Conservation (phyloP, 2,888 invertebrate species). For the Cryptus viduatorius region DNA sequence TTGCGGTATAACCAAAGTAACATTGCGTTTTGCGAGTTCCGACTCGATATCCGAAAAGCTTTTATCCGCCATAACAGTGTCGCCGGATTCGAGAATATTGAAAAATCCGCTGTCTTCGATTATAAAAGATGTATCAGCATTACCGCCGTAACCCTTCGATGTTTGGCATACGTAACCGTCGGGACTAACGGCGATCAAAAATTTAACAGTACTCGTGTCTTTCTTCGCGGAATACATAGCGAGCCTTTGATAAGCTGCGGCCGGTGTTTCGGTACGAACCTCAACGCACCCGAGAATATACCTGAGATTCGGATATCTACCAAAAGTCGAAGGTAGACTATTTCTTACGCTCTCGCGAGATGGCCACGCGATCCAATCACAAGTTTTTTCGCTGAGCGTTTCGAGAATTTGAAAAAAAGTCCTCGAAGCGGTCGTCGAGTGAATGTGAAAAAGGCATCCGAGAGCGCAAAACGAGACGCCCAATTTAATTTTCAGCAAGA, state of each 20-base stretch:
- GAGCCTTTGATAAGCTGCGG: slow-evolving; percentile 61
- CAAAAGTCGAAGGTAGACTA: slow-evolving; percentile 57
- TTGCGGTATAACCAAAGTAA: slow-evolving; percentile 20
- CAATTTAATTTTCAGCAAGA: slow-evolving; percentile 65
- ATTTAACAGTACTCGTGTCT: slow-evolving; percentile 66
- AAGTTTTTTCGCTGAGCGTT: slow-evolving; percentile 54
- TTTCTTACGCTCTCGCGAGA: slow-evolving; percentile 61
- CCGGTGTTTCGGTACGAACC: slow-evolving; percentile 57
- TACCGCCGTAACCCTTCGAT: slow-evolving; percentile 71
- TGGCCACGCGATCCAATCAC: slow-evolving; percentile 69
- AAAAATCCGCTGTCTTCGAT: slow-evolving; percentile 72
- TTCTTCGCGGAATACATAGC: slow-evolving; percentile 68
- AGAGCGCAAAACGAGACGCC: slow-evolving; percentile 62
- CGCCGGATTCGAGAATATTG: slow-evolving; percentile 68
- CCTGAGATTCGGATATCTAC: slow-evolving; percentile 56
- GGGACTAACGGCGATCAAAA: slow-evolving; percentile 68
- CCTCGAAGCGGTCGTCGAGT: slow-evolving; percentile 44
- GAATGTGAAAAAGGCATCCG: slow-evolving; percentile 59
- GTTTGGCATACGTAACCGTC: slow-evolving; percentile 68
- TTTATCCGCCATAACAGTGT: slow-evolving; percentile 60
- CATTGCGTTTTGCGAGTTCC: not conserved
- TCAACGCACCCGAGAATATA: slow-evolving; percentile 66
- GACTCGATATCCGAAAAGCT: slow-evolving; percentile 1
- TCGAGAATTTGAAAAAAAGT: slow-evolving; percentile 64
- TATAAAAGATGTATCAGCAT: slow-evolving; percentile 69